Conservation (phyloP, 2,888 invertebrate genomes). For the Aphidius colemani region DNA sequence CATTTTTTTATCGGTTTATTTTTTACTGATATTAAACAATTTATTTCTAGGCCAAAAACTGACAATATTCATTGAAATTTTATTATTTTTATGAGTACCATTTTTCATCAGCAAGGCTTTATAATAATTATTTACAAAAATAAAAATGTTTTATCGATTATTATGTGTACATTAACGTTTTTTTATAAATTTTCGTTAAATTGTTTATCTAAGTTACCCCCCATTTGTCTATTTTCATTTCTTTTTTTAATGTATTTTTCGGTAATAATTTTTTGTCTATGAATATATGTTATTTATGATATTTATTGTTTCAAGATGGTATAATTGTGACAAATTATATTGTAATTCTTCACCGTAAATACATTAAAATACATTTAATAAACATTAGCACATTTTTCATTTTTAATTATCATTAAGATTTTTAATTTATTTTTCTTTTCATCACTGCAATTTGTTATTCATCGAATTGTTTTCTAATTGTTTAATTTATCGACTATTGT, state of each 20-base stretch:
- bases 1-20: constrained; percentile 16
- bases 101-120: constrained; percentile 3
- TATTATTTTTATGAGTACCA: neutral
- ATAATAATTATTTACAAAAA: constrained; percentile 28
- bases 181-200: neutral
- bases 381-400: neutral
- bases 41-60: constrained; percentile 12
- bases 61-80: constrained; percentile 1
- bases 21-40: constrained; percentile 8
- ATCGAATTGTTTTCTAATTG: too few relatives aligned
- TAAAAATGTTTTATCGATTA: constrained; percentile 21
- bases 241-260: neutral
- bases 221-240: constrained; percentile 5
- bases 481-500: too few relatives aligned
- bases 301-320: neutral
- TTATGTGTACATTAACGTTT: too few relatives aligned
- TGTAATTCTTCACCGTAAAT: neutral
- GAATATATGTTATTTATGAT: neutral
- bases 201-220: constrained; percentile 3
- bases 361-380: neutral
- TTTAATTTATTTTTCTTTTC: too few relatives aligned
- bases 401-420: too few relatives aligned
- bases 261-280: constrained; percentile 7
- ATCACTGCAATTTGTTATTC: too few relatives aligned
- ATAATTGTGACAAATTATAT: neutral